Evolutionary conservation across 2,113 vertebrate species (phyloP).

Genomic region (Marcusenius ussheri): DNA sequence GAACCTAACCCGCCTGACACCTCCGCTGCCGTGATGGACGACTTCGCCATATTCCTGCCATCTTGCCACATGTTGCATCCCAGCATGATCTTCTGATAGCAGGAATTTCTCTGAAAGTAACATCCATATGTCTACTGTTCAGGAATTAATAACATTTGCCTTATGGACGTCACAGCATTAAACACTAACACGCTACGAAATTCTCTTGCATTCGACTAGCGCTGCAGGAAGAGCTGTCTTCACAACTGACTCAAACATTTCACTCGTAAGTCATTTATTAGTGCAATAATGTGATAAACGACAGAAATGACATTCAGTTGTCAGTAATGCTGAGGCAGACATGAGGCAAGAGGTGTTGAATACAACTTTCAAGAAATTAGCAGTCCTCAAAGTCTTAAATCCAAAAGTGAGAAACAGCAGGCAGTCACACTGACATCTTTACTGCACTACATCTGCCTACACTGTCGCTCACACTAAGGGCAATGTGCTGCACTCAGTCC

Average conservation of each 20-base stretch:
- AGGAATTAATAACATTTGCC: background rate
- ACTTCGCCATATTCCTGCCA: background rate
- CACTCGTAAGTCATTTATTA: background rate
- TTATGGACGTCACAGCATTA: background rate
- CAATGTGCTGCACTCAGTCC: background rate
- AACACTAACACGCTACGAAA: background rate
- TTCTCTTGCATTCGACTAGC: background rate
- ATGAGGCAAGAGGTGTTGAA: background rate
- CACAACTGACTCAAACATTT: background rate
- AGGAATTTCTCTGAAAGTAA: background rate
- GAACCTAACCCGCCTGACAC: background rate
- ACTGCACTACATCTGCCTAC: background rate
- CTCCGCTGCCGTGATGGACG: background rate
- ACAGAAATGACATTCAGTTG: background rate
- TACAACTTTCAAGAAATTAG: background rate
- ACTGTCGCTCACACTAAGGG: background rate
- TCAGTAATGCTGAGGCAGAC: background rate
- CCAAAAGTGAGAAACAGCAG: background rate
- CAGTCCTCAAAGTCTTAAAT: constrained; percentile 4
- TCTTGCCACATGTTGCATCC: constrained; percentile 3
- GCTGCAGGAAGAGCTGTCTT: background rate
- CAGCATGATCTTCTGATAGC: background rate
- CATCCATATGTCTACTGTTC: background rate
- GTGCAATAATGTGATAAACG: background rate
- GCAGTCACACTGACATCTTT: background rate